phyloP scores from a whole-genome alignment of 1,140 invertebrate species.

The Orius insidiosus region DNA sequence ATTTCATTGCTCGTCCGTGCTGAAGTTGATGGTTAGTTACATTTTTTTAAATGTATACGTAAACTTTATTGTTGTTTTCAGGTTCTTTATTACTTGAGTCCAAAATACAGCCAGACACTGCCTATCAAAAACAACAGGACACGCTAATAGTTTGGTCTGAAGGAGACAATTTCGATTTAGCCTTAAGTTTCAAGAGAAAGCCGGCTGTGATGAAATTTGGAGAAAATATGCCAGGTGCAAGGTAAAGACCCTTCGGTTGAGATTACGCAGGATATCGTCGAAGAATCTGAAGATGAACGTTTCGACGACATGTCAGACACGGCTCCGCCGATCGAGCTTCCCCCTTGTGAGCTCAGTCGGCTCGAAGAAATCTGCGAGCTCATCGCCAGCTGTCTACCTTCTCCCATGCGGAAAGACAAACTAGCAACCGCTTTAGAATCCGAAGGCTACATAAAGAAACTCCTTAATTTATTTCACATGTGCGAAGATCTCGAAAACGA shows the following conservation, averaged over 20 bases:
- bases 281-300: slow-evolving; percentile 94
- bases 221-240: slow-evolving; percentile 98
- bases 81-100: too few relatives aligned
- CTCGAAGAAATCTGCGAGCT: slow-evolving; percentile 90
- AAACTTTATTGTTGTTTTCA: too few relatives aligned
- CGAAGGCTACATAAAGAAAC: slow-evolving; percentile 89
- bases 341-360: slow-evolving; percentile 78
- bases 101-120: too few relatives aligned
- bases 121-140: too few relatives aligned
- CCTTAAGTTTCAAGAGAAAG: slow-evolving; percentile 99
- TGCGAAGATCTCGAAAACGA: slow-evolving; percentile 94
- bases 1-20: slow-evolving; percentile 87
- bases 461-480: slow-evolving; percentile 88
- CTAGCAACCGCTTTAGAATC: slow-evolving; percentile 84
- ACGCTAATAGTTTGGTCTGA: slow-evolving; percentile 99
- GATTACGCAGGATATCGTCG: slow-evolving; percentile 92
- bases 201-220: slow-evolving; percentile 99
- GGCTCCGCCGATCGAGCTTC: slow-evolving; percentile 79
- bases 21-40: slow-evolving; percentile 89
- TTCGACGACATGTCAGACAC: slow-evolving; percentile 92
- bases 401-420: slow-evolving; percentile 83
- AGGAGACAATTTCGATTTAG: slow-evolving; percentile 96
- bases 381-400: slow-evolving; percentile 59
- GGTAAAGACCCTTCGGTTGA: slow-evolving; percentile 96
- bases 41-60: too few relatives aligned